These are phyloP conservation scores for Stegastes partitus DNA, from an alignment of 2,113 vertebrate genomes.

Conservation along the genomic window DNA sequence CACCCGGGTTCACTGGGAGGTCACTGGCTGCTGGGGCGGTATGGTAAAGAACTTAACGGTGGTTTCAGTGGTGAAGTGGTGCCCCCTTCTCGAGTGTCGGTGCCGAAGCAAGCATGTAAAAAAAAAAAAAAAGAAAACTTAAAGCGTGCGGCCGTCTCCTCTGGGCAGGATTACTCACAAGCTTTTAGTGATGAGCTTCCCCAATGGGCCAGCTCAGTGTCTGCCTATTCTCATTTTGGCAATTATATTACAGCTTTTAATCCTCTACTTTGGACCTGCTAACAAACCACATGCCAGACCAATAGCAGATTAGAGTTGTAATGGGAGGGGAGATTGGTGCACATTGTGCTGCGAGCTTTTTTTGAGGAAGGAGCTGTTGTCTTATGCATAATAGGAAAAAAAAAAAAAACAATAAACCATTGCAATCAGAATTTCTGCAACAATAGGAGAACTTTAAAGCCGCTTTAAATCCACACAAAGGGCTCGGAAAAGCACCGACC, in stretches of 20 bases:
- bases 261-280: constrained; percentile 64
- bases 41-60: constrained; percentile 16
- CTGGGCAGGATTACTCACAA: constrained; percentile 66
- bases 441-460: constrained; percentile 9
- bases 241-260: constrained; percentile 76
- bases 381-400: constrained; percentile 43
- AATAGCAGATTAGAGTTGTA: constrained; percentile 58
- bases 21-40: constrained; percentile 7
- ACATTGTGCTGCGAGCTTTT: constrained; percentile 25
- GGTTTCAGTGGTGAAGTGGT: constrained; percentile 28
- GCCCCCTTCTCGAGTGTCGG: background rate
- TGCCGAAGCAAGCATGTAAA: constrained; percentile 39
- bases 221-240: constrained; percentile 66
- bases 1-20: constrained; percentile 54
- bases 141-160: constrained; percentile 53
- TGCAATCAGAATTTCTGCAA: constrained; percentile 32
- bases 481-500: background rate
- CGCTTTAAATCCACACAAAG: constrained; percentile 13
- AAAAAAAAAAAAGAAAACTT: constrained; percentile 39
- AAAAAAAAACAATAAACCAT: too few relatives aligned
- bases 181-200: constrained; percentile 43
- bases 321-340: constrained; percentile 35
- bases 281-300: constrained; percentile 60
- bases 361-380: constrained; percentile 26
- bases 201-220: constrained; percentile 60